Percentiles rank a stretch among this genome's conserved stretches.
These are phyloP conservation scores for Nemotelus nigrinus DNA, from an alignment of 2,888 invertebrate species.

Conservation along the genomic window DNA sequence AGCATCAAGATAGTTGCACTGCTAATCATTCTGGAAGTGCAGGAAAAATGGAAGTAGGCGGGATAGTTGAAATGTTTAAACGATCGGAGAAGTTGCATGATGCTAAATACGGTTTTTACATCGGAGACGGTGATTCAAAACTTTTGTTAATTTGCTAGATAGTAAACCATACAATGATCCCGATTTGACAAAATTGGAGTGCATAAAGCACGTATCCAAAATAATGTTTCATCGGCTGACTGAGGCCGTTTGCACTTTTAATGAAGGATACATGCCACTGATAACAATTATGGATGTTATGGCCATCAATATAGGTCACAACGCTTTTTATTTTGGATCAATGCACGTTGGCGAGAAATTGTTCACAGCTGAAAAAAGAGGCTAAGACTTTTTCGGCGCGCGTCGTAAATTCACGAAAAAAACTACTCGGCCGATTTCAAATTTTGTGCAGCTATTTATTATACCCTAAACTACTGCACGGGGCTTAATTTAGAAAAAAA, in stretches of 20 bases:
- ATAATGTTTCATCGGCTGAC: no score
- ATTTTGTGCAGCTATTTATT: no score
- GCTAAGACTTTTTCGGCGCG: no score
- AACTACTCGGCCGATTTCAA: no score
- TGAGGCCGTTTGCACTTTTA: neutral
- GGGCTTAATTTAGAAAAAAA: no score
- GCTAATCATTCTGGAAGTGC: conserved; percentile 17
- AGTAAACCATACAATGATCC: no score
- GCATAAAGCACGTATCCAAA: no score
- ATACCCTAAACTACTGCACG: no score
- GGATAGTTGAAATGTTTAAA: conserved; percentile 35
- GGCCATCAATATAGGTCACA: neutral
- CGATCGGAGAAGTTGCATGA: conserved; percentile 4
- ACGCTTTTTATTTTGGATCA: neutral
- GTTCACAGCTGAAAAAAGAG: neutral
- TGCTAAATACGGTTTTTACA: neutral
- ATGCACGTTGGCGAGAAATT: neutral
- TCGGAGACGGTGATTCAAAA: no score
- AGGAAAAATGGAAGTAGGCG: conserved; percentile 35
- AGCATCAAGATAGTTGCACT: conserved; percentile 2
- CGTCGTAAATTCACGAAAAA: no score
- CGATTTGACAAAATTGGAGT: no score
- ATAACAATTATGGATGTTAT: neutral
- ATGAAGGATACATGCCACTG: neutral
- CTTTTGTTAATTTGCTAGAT: no score